These are phyloP conservation scores for Phrynosoma blainvillii DNA, from an alignment of 2,113 vertebrate genomes.

Conservation along the genomic window DNA sequence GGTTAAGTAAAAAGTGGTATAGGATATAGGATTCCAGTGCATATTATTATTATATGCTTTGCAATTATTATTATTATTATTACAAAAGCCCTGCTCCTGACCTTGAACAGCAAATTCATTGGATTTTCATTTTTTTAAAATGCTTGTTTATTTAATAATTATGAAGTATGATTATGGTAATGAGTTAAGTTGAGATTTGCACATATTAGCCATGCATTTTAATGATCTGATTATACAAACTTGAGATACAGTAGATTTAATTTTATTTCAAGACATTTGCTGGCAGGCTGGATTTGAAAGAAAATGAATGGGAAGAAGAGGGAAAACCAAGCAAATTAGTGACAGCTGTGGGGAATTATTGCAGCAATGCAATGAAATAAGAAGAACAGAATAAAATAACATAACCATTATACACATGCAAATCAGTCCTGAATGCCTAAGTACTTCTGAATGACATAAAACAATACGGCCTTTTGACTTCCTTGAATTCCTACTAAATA, in stretches of 20 bases:
- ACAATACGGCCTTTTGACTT: conserved; percentile 48
- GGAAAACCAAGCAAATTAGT: conserved; percentile 57
- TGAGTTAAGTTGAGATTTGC: conserved; percentile 72
- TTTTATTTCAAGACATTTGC: conserved; percentile 63
- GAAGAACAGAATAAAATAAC: conserved; percentile 68
- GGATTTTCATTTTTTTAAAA: conserved; percentile 64
- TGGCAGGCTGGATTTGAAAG: conserved; percentile 59
- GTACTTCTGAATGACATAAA: conserved; percentile 63
- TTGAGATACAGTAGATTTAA: conserved; percentile 70
- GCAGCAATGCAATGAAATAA: conserved; percentile 63
- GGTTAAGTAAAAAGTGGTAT: too few species aligned
- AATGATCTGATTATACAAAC: conserved; percentile 76
- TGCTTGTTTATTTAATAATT: conserved; percentile 74
- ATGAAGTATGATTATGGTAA: conserved; percentile 73
- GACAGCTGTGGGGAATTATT: conserved; percentile 62
- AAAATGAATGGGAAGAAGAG: not conserved
- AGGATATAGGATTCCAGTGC: too few species aligned
- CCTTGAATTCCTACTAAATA: conserved; percentile 38
- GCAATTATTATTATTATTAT: too few species aligned
- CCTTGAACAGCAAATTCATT: conserved; percentile 57
- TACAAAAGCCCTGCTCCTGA: too few species aligned
- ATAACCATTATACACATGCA: conserved; percentile 59
- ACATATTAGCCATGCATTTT: conserved; percentile 79
- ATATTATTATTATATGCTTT: too few species aligned
- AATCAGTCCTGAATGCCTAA: conserved; percentile 48